phyloP scores from a whole-genome alignment of 2,797 vertebrate genomes.

The Gallinago stenura region DNA sequence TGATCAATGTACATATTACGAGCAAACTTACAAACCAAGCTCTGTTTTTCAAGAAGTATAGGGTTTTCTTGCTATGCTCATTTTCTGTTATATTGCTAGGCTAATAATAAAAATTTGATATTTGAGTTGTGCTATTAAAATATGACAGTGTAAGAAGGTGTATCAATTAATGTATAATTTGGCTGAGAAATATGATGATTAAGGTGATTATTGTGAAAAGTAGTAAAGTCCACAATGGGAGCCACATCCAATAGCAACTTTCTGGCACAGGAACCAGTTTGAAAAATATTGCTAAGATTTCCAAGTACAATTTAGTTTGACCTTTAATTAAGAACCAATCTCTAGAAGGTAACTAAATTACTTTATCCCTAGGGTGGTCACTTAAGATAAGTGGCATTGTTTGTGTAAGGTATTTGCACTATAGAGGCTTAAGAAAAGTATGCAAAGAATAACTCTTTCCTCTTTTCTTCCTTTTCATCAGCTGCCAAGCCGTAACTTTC shows the following conservation, averaged over 20 bases:
- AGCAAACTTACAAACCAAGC: neutral
- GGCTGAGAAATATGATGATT: neutral
- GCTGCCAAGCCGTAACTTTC: conserved; percentile 15
- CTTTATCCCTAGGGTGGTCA: neutral
- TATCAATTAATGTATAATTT: neutral
- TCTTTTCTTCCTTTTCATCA: neutral
- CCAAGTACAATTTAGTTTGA: neutral
- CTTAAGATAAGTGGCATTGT: neutral
- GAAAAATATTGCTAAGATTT: neutral
- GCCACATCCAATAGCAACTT: neutral
- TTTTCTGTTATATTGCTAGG: neutral
- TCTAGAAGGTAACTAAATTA: neutral
- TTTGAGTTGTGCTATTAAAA: neutral
- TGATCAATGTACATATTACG: neutral
- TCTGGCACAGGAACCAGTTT: neutral
- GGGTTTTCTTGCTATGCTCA: neutral
- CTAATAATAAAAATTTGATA: neutral
- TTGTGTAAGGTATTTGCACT: neutral
- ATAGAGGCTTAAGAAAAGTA: neutral
- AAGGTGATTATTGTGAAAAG: neutral
- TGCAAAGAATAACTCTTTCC: neutral
- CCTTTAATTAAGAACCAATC: neutral
- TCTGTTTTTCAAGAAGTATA: neutral
- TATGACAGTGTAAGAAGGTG: neutral
- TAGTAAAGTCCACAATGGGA: neutral